phyloP scores from a whole-genome alignment of 1,140 invertebrate genomes.

The Bicyclus anynana region DNA sequence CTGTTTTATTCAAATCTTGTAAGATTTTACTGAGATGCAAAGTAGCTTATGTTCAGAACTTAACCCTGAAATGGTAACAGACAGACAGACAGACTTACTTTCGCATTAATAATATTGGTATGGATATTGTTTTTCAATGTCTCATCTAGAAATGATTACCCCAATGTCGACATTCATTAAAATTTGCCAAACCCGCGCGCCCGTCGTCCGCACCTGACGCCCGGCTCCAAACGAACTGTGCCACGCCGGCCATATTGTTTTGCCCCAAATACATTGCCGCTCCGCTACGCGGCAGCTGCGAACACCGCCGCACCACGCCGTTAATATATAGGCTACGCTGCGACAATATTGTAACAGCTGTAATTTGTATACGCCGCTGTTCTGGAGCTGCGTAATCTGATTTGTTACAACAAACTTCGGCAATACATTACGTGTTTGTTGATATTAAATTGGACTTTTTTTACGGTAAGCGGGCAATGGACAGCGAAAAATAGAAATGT shows the following conservation, averaged over 20 bases:
- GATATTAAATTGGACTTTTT: conserved; percentile 6
- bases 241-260: conserved; percentile 28
- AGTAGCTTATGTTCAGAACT: no score
- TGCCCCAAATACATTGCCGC: conserved; percentile 38
- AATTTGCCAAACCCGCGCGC: conserved; percentile 60
- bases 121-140: no score
- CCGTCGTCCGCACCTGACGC: conserved; percentile 63
- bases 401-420: conserved; percentile 8
- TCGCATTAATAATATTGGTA: no score
- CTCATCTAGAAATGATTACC: conserved; percentile 35
- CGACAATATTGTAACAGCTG: background rate
- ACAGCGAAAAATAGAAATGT: background rate
- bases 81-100: no score
- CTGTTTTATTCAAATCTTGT: no score
- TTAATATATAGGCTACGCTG: conserved; percentile 8
- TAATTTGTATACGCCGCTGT: conserved; percentile 4
- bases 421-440: conserved; percentile 16
- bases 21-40: no score
- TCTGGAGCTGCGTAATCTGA: conserved; percentile 9
- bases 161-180: conserved; percentile 62
- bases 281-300: conserved; percentile 8
- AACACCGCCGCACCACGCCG: background rate
- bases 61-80: no score
- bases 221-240: conserved; percentile 31
- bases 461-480: conserved; percentile 9